Base-by-base conservation (phyloP, 2,888 invertebrate species). In the Clepsis dumicolana region DNA sequence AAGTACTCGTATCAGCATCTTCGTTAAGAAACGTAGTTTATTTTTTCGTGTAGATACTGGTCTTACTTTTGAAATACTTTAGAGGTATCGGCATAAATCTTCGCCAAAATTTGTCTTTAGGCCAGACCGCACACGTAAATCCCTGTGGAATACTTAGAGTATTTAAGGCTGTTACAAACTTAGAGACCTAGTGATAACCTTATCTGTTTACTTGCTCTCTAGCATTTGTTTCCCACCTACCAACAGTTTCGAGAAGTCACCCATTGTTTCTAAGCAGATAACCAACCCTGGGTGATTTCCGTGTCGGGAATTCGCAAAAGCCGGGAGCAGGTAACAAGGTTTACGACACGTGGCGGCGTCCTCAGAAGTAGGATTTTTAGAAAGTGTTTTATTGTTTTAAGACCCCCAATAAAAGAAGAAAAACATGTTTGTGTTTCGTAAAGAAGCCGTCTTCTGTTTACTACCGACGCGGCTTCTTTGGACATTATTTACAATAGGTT, bases 341-440 rank as follows among this genome's bases (percentile, higher is more conserved):
- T 87, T 84, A 84, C 68, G 75, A 75, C 75, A 67, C 71, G 70
- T 65, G 64, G 66, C 64, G 79, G 74, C 72, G 44, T 59, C 65
- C 68, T 76, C 73, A 75, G 77, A 76, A 74, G 41, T 54, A 54
- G 72, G 59, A 74, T 68, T 76, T 79, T 78, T 79, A 83, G 83
- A 86, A 84, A 85, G 79, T 77, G 75, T 74, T 86, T 84, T 88
- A 89, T 89, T 90, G 86, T 90, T 90, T 90, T 90, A 91, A 72
- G 44, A 72, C 78, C 78, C 61, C 76, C 76, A 80, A 85, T 86
- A 88, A 87, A 88, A 74, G 52, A 35, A 71, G 75, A 77, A 78
- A 74, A 78, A 74, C 74, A 71, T 84, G 78, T 84, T 86, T 87
- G 78, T 82, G 64, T 76, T 79, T 84, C 82, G 80, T 80, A 64